These are phyloP conservation scores for Galagoides demidoff DNA, from an alignment of 2,797 vertebrate species.

Conservation along the genomic window DNA sequence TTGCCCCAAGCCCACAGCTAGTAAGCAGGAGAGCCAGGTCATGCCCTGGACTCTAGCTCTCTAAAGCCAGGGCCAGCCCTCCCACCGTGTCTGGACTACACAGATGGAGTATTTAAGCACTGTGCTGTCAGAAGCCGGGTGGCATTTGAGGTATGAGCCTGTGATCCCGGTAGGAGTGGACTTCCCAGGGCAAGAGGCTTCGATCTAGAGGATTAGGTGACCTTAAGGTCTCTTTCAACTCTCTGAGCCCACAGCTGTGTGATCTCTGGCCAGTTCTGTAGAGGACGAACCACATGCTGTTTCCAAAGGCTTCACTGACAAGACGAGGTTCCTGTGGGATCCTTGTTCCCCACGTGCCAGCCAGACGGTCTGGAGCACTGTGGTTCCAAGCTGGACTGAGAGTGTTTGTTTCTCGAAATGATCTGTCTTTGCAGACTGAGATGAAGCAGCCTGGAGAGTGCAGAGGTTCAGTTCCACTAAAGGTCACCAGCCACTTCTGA, in stretches of 20 bases:
- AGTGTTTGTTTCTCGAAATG: neutral
- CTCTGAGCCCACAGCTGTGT: neutral
- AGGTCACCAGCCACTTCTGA: neutral
- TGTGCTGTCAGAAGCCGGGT: neutral
- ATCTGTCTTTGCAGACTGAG: neutral
- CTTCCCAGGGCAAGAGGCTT: neutral
- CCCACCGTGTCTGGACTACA: neutral
- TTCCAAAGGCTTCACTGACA: constrained; percentile 43
- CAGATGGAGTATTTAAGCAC: neutral
- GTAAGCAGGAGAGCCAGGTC: neutral
- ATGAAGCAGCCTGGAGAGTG: neutral
- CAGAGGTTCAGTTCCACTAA: neutral
- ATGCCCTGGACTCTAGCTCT: neutral
- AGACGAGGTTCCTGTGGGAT: neutral
- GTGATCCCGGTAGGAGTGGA: constrained; percentile 55
- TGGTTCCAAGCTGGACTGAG: neutral
- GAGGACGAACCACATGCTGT: neutral
- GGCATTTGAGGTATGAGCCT: constrained; percentile 39
- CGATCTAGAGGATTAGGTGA: constrained; percentile 55
- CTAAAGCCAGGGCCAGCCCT: neutral
- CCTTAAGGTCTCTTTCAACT: constrained; percentile 75
- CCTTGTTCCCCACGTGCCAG: accelerated
- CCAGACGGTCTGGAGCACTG: neutral
- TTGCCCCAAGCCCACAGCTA: neutral
- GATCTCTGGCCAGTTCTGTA: constrained; percentile 40